A percentile compares a stretch with the other conserved stretches of the same genome.
Conservation (phyloP, 2,113 vertebrate species). For the Clarias magur region DNA sequence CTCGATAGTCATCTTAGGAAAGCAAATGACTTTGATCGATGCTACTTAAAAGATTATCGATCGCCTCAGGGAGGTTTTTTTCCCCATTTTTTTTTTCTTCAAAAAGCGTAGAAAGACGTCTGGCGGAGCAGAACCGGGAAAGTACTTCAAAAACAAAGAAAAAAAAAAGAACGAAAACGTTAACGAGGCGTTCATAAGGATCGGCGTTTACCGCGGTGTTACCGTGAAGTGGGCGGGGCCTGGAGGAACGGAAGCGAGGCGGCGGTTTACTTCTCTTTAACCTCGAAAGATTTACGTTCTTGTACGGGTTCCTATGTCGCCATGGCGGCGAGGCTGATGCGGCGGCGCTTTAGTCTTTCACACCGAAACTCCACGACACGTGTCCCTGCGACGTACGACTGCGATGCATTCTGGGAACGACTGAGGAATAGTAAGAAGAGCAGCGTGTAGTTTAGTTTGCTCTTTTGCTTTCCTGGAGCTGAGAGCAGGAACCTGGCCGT, state of each 20-base stretch:
- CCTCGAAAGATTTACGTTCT: neutral
- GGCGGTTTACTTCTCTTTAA: neutral
- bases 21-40: constrained; percentile 43
- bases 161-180: neutral
- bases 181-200: neutral
- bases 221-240: neutral
- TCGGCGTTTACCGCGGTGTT: neutral
- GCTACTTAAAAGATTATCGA: constrained; percentile 43
- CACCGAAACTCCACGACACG: too few relatives aligned
- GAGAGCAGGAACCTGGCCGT: neutral
- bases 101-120: neutral
- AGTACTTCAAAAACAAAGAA: neutral
- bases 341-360: neutral
- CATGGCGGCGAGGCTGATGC: neutral
- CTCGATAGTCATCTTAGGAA: constrained; percentile 26
- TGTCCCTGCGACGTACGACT: neutral
- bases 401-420: neutral
- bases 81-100: too few relatives aligned
- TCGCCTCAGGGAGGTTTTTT: neutral
- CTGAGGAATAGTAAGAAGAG: too few relatives aligned
- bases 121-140: neutral
- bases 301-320: neutral
- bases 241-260: too few relatives aligned
- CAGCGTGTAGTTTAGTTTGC: too few relatives aligned
- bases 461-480: neutral